phyloP scores from a whole-genome alignment of 2,888 invertebrate species.

The Cephus nigrinus region DNA sequence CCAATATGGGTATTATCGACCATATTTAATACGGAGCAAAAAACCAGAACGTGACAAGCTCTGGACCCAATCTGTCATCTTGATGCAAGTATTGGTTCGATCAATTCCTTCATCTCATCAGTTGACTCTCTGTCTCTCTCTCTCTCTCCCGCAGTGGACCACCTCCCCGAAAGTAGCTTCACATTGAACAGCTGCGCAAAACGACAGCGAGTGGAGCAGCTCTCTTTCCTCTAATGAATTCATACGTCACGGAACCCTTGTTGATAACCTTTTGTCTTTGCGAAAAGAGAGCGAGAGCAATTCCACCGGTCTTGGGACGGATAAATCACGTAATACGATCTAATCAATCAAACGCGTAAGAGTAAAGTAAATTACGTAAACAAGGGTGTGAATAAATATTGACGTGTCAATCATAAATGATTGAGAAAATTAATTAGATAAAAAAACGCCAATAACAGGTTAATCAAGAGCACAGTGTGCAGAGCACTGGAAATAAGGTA shows the following conservation, averaged over 20 bases:
- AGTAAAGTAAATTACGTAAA: background rate
- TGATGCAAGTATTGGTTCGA: background rate
- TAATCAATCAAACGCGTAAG: background rate
- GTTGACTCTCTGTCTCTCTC: background rate
- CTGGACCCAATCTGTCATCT: background rate
- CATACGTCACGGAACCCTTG: background rate
- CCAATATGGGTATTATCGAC: background rate
- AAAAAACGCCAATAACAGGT: background rate
- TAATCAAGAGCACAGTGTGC: background rate
- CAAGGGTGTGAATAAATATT: background rate
- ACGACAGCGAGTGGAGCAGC: background rate
- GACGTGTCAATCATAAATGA: background rate
- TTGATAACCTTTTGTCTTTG: background rate
- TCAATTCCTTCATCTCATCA: background rate
- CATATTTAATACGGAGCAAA: background rate
- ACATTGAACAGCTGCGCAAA: background rate
- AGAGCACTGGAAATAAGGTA: background rate
- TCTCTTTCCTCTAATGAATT: background rate
- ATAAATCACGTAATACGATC: background rate
- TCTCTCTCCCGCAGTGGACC: background rate
- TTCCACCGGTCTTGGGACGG: background rate
- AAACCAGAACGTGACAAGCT: background rate
- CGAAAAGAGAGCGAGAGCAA: background rate
- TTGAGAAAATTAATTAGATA: background rate
- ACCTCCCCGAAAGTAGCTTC: background rate